Base-by-base conservation (phyloP, 2,888 invertebrate species). In the Dolichopus griseipennis region DNA sequence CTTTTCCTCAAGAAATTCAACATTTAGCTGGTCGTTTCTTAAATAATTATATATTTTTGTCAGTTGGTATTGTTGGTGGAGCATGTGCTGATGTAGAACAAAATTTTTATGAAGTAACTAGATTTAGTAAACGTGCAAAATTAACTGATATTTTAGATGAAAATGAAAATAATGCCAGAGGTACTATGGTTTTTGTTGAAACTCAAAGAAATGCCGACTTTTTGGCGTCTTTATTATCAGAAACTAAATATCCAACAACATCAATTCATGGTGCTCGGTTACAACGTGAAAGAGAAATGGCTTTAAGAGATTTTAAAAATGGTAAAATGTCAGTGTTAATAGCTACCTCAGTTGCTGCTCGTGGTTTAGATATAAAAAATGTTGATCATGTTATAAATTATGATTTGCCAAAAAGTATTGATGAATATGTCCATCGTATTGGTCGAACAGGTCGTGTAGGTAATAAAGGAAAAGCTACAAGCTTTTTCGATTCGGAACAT, bases 1-100 rank as follows among this genome's bases (percentile, higher is more conserved):
- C 99, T 18, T 99, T 99, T 84, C 99, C 99, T 0, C 95, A 95
- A 78, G 97, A 97, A 78, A 98, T 99, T 75, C 97, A 97, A 80
- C 84, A 85, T 64, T 80, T 95, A 72, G 95, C 95, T 0, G 85
- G 85, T 0, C 86, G 90, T 66, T 96, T 92, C 78, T 82, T 97
- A 20, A 83, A 85, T 71, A 82, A 88, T 69, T 96, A 97, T 77
- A 77, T 95, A n/a, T 97, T 96, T 77, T 85, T 97, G 9, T 87
- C 92, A 0, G 90, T 97, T 21, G 98, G 97, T 64, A 88, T 92
- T 12, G 90, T 98, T 0, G 98, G 98, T 0, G 93, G 95, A 1
- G 97, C 97, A 9, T 95, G 94, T 75, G 79, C 88, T 0, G 97
- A 98, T 79, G 95, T 98, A 0, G 87, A 90, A 68, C 98, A 98